Evolutionary conservation across 2,888 invertebrate species (phyloP), one percentile per base, ranked within the genome.

Genomic region (Caenorhabditis becei): DNA sequence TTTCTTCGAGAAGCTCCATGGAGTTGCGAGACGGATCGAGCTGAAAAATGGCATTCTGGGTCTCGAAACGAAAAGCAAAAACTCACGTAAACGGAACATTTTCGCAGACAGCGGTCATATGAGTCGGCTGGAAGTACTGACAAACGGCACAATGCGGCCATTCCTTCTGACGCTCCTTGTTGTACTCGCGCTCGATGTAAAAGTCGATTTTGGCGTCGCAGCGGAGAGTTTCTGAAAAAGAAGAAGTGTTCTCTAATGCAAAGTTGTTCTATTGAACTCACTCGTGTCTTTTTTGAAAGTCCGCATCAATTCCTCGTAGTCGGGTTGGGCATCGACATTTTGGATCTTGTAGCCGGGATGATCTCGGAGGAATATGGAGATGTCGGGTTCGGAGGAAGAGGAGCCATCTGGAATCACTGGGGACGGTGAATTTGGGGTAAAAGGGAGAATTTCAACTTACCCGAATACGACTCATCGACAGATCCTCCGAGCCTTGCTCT

Each of bases 81-180:
- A 75, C 66, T 70, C 53, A 59, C 62, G 26, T 24, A 3, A 26
- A 11, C 0, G 62, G 69, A 8, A 69, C 37, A 16, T 85, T 80
- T 16, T 14, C 16, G 24, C 3, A 56, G 24, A 24, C 44, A 10
- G 66, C 61, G 14, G 8, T 24, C 58, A 74, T 74, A 28, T 82
- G 82, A 3, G 8, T 14, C 20, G 82, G 82, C 67, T 82, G 82
- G 89, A 94, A 93, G 11, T 93, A 92, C 4, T 92, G 91, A 87
- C 94, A 94, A 16, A 94, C 91, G 14, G 93, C 92, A 91, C 94
- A 83, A 54, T 94, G 94, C n/a, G 92, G 91, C 62, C 92, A 91
- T 49, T 91, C 67, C 0, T 11, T 16, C 0, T 51, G 41, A 32
- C 37, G 58, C 11, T 23, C 41, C n/a, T 44, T 11, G 41, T 86